These are phyloP conservation scores for Caenorhabditis sp. DNA, from an alignment of 2,888 invertebrate genomes.

Conservation along the genomic window DNA sequence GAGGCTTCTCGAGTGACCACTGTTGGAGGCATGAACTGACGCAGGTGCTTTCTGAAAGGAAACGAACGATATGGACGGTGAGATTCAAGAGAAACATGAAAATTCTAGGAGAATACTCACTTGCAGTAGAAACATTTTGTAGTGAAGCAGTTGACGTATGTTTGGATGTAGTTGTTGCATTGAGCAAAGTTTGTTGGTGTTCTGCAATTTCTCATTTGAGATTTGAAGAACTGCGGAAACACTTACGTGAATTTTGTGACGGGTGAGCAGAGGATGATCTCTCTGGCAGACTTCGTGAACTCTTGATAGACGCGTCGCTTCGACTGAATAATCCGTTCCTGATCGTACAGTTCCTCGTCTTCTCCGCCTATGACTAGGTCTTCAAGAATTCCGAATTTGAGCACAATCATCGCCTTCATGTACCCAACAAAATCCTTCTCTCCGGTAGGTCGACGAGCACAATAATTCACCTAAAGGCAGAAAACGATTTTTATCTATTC, in stretches of 20 bases:
- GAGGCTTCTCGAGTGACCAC: conserved; percentile 32
- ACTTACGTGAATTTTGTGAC: conserved; percentile 50
- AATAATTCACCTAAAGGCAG: conserved; percentile 26
- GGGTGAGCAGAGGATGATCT: conserved; percentile 30
- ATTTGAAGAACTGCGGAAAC: neutral
- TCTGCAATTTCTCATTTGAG: conserved; percentile 25
- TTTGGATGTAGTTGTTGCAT: conserved; percentile 54
- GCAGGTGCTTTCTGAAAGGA: conserved; percentile 47
- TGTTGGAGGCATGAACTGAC: conserved; percentile 49
- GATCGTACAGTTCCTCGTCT: conserved; percentile 47
- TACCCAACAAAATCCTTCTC: conserved; percentile 42
- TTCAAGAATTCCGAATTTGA: conserved; percentile 37
- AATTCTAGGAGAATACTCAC: conserved; percentile 42
- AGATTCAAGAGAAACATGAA: neutral
- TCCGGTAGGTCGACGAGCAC: conserved; percentile 32
- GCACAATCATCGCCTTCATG: conserved; percentile 51
- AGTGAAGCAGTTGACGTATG: conserved; percentile 47
- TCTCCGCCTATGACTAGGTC: conserved; percentile 50
- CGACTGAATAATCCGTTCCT: conserved; percentile 42
- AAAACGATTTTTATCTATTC: conserved; percentile 7
- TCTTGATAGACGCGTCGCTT: conserved; percentile 35
- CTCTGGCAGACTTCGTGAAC: conserved; percentile 43
- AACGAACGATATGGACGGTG: neutral
- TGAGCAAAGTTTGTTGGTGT: conserved; percentile 12
- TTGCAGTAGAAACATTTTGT: conserved; percentile 48